A percentile compares a stretch with the other conserved stretches of the same genome.
Evolutionary conservation across 2,888 invertebrate genomes (phyloP).

Genomic region (Peribatodes rhomboidaria): DNA sequence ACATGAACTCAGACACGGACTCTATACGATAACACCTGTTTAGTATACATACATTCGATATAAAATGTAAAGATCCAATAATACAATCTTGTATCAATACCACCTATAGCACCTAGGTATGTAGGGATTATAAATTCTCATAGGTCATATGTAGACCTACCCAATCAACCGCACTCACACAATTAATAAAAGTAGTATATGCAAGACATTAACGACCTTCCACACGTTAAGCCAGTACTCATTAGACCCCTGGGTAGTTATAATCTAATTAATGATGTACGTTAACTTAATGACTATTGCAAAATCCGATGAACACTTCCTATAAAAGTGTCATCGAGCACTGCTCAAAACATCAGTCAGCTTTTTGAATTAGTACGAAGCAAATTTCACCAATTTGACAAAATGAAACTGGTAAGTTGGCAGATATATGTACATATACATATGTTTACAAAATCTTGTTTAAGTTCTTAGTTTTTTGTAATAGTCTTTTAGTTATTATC

Average conservation of each 20-base stretch:
- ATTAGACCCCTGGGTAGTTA: not conserved
- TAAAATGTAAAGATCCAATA: too few species aligned
- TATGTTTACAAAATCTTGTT: not conserved
- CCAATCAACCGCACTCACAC: too few species aligned
- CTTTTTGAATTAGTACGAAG: constrained; percentile 18
- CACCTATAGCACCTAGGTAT: too few species aligned
- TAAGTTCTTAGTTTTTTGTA: not conserved
- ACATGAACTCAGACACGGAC: too few species aligned
- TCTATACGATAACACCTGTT: too few species aligned
- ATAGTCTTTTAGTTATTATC: too few species aligned
- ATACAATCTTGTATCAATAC: too few species aligned
- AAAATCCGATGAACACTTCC: constrained; percentile 23
- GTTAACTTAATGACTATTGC: constrained; percentile 20
- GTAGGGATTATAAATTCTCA: too few species aligned
- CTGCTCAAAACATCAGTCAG: constrained; percentile 25
- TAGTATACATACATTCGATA: too few species aligned
- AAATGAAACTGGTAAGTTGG: constrained; percentile 61
- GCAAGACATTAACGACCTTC: not conserved
- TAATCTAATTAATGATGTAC: constrained; percentile 8
- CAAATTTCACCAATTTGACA: constrained; percentile 16
- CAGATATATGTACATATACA: not conserved
- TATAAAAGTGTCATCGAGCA: constrained; percentile 27
- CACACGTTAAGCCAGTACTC: not conserved
- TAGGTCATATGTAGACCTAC: too few species aligned
- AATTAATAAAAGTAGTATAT: not conserved